These are phyloP conservation scores for Meteorus colon DNA, from an alignment of 2,888 invertebrate species.

Conservation along the genomic window DNA sequence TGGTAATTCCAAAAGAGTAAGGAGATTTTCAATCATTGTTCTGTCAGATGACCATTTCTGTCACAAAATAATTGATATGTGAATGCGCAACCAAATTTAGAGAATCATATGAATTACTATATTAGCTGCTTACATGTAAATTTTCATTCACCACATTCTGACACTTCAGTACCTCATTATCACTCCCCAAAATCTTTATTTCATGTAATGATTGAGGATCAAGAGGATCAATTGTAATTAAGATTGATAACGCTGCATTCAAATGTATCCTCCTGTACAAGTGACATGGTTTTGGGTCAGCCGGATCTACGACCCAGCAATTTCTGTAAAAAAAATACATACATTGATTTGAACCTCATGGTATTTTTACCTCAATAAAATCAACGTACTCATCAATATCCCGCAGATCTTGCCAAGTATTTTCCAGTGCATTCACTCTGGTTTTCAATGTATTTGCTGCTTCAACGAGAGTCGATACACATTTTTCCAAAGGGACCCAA, in stretches of 20 bases:
- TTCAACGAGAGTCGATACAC: conserved; percentile 53
- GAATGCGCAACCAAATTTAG: conserved; percentile 32
- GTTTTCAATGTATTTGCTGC: conserved; percentile 57
- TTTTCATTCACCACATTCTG: conserved; percentile 58
- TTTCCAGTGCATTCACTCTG: conserved; percentile 57
- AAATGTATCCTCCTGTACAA: conserved; percentile 66
- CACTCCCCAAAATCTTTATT: conserved; percentile 66
- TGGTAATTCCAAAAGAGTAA: conserved; percentile 59
- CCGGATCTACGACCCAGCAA: conserved; percentile 69
- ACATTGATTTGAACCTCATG: conserved; percentile 21
- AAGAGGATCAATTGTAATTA: conserved; percentile 62
- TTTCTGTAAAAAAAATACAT: conserved; percentile 55
- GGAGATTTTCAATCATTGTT: conserved; percentile 62
- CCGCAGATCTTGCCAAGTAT: conserved; percentile 60
- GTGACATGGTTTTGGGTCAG: conserved; percentile 65
- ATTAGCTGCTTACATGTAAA: conserved; percentile 54
- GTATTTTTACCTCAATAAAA: conserved; percentile 14
- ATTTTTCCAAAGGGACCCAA: conserved; percentile 54
- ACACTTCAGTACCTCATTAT: conserved; percentile 59
- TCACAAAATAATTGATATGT: neutral
- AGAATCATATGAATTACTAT: conserved; percentile 13
- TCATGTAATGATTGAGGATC: conserved; percentile 59
- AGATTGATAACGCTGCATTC: conserved; percentile 62
- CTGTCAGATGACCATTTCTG: conserved; percentile 65
- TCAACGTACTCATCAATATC: conserved; percentile 64